phyloP scores from a whole-genome alignment of 2,888 invertebrate species.

The Amblyjoppa fuscipennis region DNA sequence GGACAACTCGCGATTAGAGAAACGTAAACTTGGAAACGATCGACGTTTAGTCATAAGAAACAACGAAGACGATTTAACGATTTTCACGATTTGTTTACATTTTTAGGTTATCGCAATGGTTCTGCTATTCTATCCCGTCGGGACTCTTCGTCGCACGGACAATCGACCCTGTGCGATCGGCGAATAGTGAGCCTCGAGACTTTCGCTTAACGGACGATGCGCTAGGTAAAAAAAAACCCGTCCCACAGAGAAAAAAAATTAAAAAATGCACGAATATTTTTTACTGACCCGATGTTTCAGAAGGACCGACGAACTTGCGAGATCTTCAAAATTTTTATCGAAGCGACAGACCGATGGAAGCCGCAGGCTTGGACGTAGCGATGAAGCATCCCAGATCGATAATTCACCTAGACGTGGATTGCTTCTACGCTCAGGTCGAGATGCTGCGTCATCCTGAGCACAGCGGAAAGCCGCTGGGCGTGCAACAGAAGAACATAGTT shows the following conservation, averaged over 20 bases:
- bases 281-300: too few species aligned
- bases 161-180: not conserved
- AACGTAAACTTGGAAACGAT: not conserved
- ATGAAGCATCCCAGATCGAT: slow-evolving; percentile 89
- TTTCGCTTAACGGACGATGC: not conserved
- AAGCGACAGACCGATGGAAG: slow-evolving; percentile 76
- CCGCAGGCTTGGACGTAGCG: slow-evolving; percentile 77
- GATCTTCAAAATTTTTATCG: not conserved
- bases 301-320: not conserved
- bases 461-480: slow-evolving; percentile 90
- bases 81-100: slow-evolving; percentile 10
- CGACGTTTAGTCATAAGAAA: not conserved
- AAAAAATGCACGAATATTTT: not conserved
- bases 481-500: slow-evolving; percentile 94
- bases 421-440: slow-evolving; percentile 95
- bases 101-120: slow-evolving; percentile 36
- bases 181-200: not conserved
- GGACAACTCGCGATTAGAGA: not conserved
- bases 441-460: slow-evolving; percentile 90
- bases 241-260: not conserved
- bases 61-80: not conserved
- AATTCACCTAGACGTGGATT: slow-evolving; percentile 93
- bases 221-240: not conserved
- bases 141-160: not conserved
- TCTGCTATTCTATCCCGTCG: not conserved